A percentile compares a stretch with the other conserved stretches of the same genome.
These are phyloP conservation scores for Slavum lentiscoides DNA, from an alignment of 2,888 invertebrate species.

Conservation along the genomic window DNA sequence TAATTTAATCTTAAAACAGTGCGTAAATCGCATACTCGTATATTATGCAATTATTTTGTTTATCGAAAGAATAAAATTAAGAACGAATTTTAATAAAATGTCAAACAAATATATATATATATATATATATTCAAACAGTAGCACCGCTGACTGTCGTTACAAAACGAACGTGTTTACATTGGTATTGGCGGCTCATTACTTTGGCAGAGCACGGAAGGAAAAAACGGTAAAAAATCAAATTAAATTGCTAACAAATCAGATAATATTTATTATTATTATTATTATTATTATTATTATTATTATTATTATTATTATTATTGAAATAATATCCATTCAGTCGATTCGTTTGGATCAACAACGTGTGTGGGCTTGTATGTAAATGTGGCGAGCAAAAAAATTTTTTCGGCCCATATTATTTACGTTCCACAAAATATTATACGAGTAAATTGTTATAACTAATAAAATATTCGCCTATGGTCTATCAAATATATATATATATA, in stretches of 20 bases:
- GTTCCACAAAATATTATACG: background rate
- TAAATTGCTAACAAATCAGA: constrained; percentile 47
- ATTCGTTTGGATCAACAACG: constrained; percentile 25
- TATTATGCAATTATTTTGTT: too few species aligned
- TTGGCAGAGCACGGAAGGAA: background rate
- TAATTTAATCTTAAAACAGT: too few species aligned
- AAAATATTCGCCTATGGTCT: background rate
- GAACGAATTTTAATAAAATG: background rate
- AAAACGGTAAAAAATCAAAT: constrained; percentile 18
- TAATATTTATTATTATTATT: constrained; percentile 35
- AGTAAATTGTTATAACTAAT: too few species aligned
- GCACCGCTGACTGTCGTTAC: background rate
- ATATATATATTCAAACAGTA: background rate
- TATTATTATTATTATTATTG: constrained; percentile 34
- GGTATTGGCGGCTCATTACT: constrained; percentile 18
- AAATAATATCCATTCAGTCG: constrained; percentile 36
- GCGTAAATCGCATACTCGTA: too few species aligned
- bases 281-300: constrained; percentile 30
- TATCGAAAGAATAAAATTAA: too few species aligned
- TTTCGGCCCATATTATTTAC: background rate
- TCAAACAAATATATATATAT: background rate
- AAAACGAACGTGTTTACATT: constrained; percentile 44
- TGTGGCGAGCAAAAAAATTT: background rate
- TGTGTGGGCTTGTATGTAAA: constrained; percentile 34
- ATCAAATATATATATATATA: background rate